Conservation (phyloP, 2,888 invertebrate species). For the Corythucha ciliata region DNA sequence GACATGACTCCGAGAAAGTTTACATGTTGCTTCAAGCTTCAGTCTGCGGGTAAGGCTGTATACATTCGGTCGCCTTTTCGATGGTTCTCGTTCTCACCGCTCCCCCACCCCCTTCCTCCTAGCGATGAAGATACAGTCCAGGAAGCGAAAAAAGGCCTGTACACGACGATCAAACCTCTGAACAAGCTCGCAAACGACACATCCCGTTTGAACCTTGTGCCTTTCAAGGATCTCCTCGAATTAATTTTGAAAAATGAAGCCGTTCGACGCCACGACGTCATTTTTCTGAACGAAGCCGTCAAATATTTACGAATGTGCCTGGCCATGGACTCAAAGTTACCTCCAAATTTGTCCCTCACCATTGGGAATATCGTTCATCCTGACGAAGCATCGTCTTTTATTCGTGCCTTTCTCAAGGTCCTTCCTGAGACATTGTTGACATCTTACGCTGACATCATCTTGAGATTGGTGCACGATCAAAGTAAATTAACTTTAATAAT, state of each 20-base stretch:
- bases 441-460: too few relatives aligned
- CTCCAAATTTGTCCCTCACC: too few relatives aligned
- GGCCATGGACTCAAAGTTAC: too few relatives aligned
- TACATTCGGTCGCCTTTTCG: neutral
- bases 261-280: constrained; percentile 14
- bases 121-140: constrained; percentile 41
- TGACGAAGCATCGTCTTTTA: too few relatives aligned
- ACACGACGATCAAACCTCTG: constrained; percentile 36
- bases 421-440: too few relatives aligned
- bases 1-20: constrained; percentile 20
- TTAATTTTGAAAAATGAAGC: constrained; percentile 18
- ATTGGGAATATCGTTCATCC: too few relatives aligned
- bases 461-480: too few relatives aligned
- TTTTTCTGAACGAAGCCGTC: constrained; percentile 16
- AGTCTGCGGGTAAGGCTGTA: constrained; percentile 60
- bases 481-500: too few relatives aligned
- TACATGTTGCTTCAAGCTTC: constrained; percentile 59
- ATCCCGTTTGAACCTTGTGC: constrained; percentile 7
- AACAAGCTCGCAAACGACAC: too few relatives aligned
- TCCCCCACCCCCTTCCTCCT: constrained; percentile 27
- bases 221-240: constrained; percentile 16
- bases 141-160: constrained; percentile 41
- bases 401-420: too few relatives aligned
- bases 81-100: too few relatives aligned
- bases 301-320: constrained; percentile 3